These are phyloP conservation scores for Actinernus sp. DNA, from an alignment of 92 coral and sea anemone genomes.

Conservation along the genomic window DNA sequence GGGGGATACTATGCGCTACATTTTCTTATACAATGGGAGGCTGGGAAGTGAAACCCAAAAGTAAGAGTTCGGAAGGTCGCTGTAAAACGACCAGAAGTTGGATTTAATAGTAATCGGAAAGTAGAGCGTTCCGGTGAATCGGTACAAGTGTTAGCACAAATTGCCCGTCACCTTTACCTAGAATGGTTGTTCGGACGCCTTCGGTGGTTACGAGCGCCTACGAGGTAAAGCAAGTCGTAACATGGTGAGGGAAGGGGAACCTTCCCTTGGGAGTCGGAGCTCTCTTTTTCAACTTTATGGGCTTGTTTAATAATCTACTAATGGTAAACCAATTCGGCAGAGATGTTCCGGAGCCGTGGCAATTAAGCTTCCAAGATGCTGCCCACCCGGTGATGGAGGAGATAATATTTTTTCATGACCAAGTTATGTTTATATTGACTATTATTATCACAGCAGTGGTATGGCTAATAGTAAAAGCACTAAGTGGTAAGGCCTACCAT, in stretches of 20 bases:
- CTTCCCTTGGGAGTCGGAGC: slow-evolving; percentile 55
- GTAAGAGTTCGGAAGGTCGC: slow-evolving; percentile 85
- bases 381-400: slow-evolving; percentile 85
- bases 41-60: slow-evolving; percentile 77
- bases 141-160: slow-evolving; percentile 90
- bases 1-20: slow-evolving; percentile 95
- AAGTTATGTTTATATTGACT: slow-evolving; percentile 72
- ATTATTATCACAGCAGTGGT: slow-evolving; percentile 73
- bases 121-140: slow-evolving; percentile 96
- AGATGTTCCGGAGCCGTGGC: slow-evolving; percentile 78
- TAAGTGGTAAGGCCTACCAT: slow-evolving; percentile 82
- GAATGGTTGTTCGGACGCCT: slow-evolving; percentile 68
- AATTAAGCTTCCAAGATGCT: slow-evolving; percentile 81
- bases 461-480: slow-evolving; percentile 73
- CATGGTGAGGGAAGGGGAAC: slow-evolving; percentile 95
- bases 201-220: slow-evolving; percentile 67
- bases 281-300: slow-evolving; percentile 20
- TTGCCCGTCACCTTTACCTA: slow-evolving; percentile 93
- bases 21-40: slow-evolving; percentile 82
- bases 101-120: slow-evolving; percentile 94
- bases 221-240: slow-evolving; percentile 91
- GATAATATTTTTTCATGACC: slow-evolving; percentile 80
- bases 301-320: slow-evolving; percentile 25
- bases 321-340: slow-evolving; percentile 38
- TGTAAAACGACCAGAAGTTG: slow-evolving; percentile 87